Evolutionary conservation across 2,888 invertebrate species (phyloP), one percentile per base, ranked within the genome.

Genomic region (Embidobia sp.): DNA sequence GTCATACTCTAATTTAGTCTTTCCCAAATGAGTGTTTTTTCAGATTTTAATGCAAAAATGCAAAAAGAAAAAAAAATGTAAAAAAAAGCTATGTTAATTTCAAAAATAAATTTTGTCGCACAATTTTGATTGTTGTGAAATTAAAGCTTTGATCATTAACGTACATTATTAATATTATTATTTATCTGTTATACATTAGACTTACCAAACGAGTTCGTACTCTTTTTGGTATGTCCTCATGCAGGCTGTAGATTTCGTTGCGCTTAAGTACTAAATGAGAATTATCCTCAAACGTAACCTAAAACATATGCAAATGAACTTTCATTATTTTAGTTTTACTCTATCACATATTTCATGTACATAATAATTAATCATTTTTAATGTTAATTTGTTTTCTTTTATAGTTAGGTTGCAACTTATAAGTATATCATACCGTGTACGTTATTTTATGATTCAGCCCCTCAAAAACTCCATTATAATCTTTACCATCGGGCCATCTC

Each of bases 211-310:
- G 91, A 66, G 89, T 87, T 80, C 89, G 89, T 55, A 93, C 91
- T 87, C 90, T 90, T 86, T 92, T 92, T 53, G 93, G 93, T 80
- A 93, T 86, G 59, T 91, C 90, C 85, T 93, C 92, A 46, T 90
- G 88, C 33, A 91, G 85, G 74, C 90, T 88, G 87, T 91, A 93
- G 37, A 93, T 90, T 76, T 91, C 90, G 55, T 91, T 91, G 48
- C 92, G 88, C 59, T 90, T 90, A 72, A 92, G 85, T 40, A 87
- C 90, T 57, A 90, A 83, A 51, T 89, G 88, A 19, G 92, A 90
- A 5, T 90, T 88, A 79, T 92, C 91, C 75, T 91, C 91, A 73
- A 91, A 91, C 55, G 85, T 81, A 6, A 91, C 91, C 91, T 67
- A 4, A 26, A 73, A 51, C 27, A 51, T n/a, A 37, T 44, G n/a